Evolutionary conservation across 35 echinoderm and acorn worm species (phyloP).

Genomic region (Ophiothrix spiculata): DNA sequence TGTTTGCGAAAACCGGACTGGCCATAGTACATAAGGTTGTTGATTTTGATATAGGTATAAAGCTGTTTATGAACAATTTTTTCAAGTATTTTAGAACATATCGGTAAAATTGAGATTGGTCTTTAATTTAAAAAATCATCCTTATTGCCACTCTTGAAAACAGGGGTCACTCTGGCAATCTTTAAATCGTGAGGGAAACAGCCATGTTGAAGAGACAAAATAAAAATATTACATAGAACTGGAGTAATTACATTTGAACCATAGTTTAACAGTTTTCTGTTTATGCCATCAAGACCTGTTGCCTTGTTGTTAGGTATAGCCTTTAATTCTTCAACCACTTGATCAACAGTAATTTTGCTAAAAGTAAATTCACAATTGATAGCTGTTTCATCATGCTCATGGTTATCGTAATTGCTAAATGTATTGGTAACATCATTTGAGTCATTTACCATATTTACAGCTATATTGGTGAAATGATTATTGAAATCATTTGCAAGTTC

Average conservation of each 20-base stretch:
- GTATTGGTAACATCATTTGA: no score
- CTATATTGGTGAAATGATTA: no score
- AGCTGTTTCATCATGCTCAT: no score
- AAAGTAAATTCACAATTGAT: no score
- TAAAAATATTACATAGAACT: constrained; percentile 21
- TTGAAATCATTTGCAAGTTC: no score
- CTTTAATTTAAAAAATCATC: constrained; percentile 18
- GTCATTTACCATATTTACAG: no score
- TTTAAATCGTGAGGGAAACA: background rate
- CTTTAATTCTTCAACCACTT: no score
- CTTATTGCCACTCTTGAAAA: background rate
- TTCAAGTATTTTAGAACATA: constrained; percentile 25
- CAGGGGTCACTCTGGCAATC: background rate
- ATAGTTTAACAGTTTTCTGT: background rate
- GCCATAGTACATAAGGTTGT: background rate
- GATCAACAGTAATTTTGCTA: no score
- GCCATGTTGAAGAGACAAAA: background rate
- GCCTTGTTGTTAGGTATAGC: constrained; percentile 21
- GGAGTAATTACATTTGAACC: constrained; percentile 7
- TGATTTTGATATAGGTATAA: constrained; percentile 13
- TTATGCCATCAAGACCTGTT: constrained; percentile 28
- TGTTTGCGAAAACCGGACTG: constrained; percentile 18
- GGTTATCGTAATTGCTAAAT: no score
- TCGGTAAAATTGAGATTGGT: constrained; percentile 23
- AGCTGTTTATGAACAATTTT: constrained; percentile 15